phyloP scores from a whole-genome alignment of 1,140 invertebrate genomes.

The Panagrolaimus sp. region DNA sequence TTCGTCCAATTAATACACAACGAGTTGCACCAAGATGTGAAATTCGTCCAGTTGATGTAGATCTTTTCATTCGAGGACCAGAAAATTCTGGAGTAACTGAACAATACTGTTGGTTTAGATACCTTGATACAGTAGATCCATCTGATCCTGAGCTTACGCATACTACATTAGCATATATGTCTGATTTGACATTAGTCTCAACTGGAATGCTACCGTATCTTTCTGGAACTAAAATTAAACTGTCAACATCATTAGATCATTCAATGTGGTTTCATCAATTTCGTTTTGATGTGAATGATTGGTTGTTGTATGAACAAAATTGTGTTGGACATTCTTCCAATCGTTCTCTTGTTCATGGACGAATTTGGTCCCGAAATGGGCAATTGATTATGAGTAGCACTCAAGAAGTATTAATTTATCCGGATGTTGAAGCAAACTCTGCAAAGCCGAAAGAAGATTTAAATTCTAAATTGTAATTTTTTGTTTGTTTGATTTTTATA shows the following conservation, averaged over 20 bases:
- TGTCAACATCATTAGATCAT: slow-evolving; percentile 8
- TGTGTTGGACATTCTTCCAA: slow-evolving; percentile 16
- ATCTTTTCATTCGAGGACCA: neutral
- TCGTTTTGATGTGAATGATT: slow-evolving; percentile 25
- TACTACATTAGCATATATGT: neutral
- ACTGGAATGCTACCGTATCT: neutral
- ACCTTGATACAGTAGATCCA: neutral
- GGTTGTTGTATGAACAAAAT: slow-evolving; percentile 21
- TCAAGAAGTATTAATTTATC: slow-evolving; percentile 22
- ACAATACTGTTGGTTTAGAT: slow-evolving; percentile 1
- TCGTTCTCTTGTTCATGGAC: slow-evolving; percentile 20
- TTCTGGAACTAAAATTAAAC: neutral
- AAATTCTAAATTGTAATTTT: neutral
- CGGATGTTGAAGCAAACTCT: neutral
- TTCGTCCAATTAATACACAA: slow-evolving; percentile 3
- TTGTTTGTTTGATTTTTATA: too few relatives aligned
- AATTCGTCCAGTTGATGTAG: neutral
- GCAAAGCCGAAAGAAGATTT: neutral
- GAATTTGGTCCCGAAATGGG: slow-evolving; percentile 25
- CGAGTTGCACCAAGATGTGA: neutral
- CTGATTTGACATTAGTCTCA: neutral
- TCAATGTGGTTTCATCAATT: slow-evolving; percentile 16
- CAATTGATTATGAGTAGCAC: slow-evolving; percentile 16
- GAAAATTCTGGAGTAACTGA: neutral
- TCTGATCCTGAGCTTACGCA: neutral